A percentile compares a stretch with the other conserved stretches of the same genome.
Evolutionary conservation across 2,888 invertebrate species (phyloP).

Genomic region (Junonia oenone): DNA sequence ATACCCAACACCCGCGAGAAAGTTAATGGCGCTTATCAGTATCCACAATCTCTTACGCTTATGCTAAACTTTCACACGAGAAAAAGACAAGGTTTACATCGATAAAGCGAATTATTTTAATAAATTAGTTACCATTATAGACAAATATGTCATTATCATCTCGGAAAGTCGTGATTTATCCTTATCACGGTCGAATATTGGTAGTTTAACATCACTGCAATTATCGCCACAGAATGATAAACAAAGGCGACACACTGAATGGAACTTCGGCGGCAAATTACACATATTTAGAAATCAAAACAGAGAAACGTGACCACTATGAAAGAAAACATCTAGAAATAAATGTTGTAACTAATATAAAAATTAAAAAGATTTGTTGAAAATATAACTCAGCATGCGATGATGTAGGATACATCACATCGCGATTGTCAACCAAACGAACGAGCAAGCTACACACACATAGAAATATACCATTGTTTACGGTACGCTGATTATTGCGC

Average conservation of each 20-base stretch:
- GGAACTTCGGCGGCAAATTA: conserved; percentile 95
- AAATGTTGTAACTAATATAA: conserved; percentile 68
- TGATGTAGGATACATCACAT: conserved; percentile 79
- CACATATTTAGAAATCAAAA: conserved; percentile 87
- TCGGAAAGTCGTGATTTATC: conserved; percentile 83
- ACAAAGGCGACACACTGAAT: conserved; percentile 96
- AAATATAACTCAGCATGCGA: conserved; percentile 78
- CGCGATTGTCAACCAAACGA: conserved; percentile 79
- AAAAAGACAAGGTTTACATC: conserved; percentile 57
- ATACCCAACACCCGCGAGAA: conserved; percentile 81
- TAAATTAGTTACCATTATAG: conserved; percentile 84
- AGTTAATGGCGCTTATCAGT: conserved; percentile 81
- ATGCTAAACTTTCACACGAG: conserved; percentile 78
- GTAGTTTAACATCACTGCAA: conserved; percentile 86
- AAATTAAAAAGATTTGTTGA: conserved; percentile 74
- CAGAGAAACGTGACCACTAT: conserved; percentile 71
- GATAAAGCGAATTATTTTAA: conserved; percentile 42
- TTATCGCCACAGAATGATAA: conserved; percentile 87
- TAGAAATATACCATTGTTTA: conserved; percentile 64
- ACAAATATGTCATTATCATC: conserved; percentile 88
- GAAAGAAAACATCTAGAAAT: conserved; percentile 78
- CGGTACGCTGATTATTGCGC: conserved; percentile 57
- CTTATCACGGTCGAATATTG: conserved; percentile 88
- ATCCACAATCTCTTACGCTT: conserved; percentile 78
- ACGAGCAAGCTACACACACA: conserved; percentile 76